Evolutionary conservation across 2,113 vertebrate species (phyloP), one percentile per base, ranked within the genome.

Genomic region (Entomyzon cyanotis): DNA sequence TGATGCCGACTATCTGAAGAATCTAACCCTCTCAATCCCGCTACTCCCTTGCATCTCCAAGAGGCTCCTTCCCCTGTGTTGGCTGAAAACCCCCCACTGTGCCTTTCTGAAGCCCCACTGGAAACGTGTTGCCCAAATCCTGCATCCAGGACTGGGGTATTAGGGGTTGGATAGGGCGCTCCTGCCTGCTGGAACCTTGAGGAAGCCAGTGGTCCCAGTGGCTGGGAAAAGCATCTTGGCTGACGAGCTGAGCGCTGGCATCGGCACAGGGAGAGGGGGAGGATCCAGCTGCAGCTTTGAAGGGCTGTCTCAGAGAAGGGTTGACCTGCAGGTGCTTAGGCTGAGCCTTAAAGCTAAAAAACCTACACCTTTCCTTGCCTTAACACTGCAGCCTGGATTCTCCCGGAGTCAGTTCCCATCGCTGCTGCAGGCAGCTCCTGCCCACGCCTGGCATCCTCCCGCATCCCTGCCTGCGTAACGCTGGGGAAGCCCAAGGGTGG

Each of bases 1-100:
- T 50, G 65, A 73, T 15, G 25, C 33, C 7, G 6, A 47, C n/a
- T 6, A 0, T 14, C 77, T 5, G 9, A 58, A 47, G 59, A 82
- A 67, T 47, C 76, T 37, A 47, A 5, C 30, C 16, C 42, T 12
- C 31, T 44, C 41, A 64, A 11, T 58, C 35, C 28, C 3, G 8
- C 20, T 44, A 21, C 12, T 83, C 55, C 76, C 42, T 53, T 8
- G 18, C 39, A 30, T 60, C 22, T 80, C 73, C 18, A 1, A 37
- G 52, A 42, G 11, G 41, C 14, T 91, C 31, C 63, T 69, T 69
- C 35, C 59, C 28, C 39, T 12, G 3, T 15, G 41, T 12, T 3
- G 1, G 19, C 79, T 53, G 84, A 28, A 39, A 42, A 4, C 0
- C 5, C 2, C 8, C 5, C 7, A n/a, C 9, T 5, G n/a, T 0